Base-by-base conservation (phyloP, 1,140 invertebrate genomes). In the Trigoniulus corallinus region DNA sequence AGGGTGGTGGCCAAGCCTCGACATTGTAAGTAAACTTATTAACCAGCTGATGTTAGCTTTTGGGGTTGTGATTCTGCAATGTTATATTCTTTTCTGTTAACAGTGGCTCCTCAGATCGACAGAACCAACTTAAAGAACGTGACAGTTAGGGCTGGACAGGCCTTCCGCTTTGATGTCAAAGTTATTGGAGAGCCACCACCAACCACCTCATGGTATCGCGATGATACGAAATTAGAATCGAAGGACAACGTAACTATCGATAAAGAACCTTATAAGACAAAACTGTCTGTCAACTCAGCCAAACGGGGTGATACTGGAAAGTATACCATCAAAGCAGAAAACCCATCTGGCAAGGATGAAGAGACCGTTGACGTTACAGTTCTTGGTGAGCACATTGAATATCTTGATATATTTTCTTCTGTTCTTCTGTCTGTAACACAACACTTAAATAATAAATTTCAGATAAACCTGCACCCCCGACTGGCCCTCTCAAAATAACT, bases 61-160 rank as follows among this genome's bases (percentile, higher is more conserved):
- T n/a, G n/a, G n/a, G n/a, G n/a, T n/a, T n/a, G n/a, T n/a, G n/a
- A n/a, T n/a, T n/a, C n/a, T n/a, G n/a, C n/a, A n/a, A n/a, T n/a
- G n/a, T n/a, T n/a, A n/a, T n/a, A n/a, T n/a, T n/a, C n/a, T 34
- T 45, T 50, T 50, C 34, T 56, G 53, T 48, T 29, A n/a, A 51
- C 54, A 74, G 82, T 86, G 0, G 79, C 88, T 51, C 91, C 92
- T 1, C 84, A 82, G 63, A 96, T 97, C 64, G 88, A 94, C 63
- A 76, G 88, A 47, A 83, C 80, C 1, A 88, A 85, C 56, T 71
- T 93, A 55, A 84, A 84, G 55, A 85, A 92, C 59, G 71, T 91
- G 3, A 86, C 79, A 0, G 75, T 93, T 51, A 88, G 88, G 64
- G 85, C 84, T 34, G 88, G 88, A 42, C 84, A 87, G 62, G 74